Evolutionary conservation across 2,113 vertebrate species (phyloP), one percentile per base, ranked within the genome.

Genomic region (Bambusicola thoracicus): DNA sequence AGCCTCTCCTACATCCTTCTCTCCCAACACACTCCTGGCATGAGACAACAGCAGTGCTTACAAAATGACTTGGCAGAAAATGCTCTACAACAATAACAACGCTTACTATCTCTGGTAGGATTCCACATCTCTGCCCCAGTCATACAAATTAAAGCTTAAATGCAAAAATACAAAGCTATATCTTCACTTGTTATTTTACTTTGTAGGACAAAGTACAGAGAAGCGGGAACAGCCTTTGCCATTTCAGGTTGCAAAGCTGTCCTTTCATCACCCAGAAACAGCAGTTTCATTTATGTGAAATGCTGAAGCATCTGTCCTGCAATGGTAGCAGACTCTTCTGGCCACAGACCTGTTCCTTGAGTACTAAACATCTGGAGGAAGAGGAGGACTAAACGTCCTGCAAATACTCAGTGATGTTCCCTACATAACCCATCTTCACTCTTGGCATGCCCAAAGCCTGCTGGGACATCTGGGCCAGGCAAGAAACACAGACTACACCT

Each of bases 31-130:
- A 38, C 30, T 65, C 43, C 34, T 83, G 55, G 55, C 63, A 48
- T 0, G 0, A 73, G 12, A 7, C 0, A 0, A 53, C 14, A 13
- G 11, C 5, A 22, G 13, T 0, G 4, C 49, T 27, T 24, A 24
- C 36, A 48, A 62, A 81, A 53, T 8, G 46, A 2, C 61, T 16
- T 4, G 1, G 30, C 36, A 74, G 78, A 67, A 78, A 24, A 40
- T 11, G 7, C 15, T 67, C 24, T 6, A 21, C 27, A 24, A 89
- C 12, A 2, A 0, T 44, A 25, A 48, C 51, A 46, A 21, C 22
- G 7, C 11, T 16, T 18, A 8, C 5, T 24, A 66, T 51, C 32
- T 56, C 36, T 32, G 27, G 11, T 16, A 43, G 32, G 34, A 65
- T 74, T 29, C 59, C 44, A 34, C 32, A 48, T 16, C 44, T 32